Base-by-base conservation (phyloP, 2,888 invertebrate species). In the Eupsilia transversa region DNA sequence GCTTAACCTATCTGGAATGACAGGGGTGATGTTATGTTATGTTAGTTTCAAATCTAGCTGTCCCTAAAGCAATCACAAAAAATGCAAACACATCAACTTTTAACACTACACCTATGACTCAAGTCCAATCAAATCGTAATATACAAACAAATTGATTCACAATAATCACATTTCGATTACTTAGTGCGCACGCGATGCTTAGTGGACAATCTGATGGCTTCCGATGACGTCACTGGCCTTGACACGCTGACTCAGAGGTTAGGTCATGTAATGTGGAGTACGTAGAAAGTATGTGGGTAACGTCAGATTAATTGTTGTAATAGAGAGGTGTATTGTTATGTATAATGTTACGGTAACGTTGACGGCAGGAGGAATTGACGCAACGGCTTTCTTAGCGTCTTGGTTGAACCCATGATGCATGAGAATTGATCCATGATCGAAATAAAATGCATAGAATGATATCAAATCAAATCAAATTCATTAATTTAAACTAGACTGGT, bases 111-210 rank as follows among this genome's bases (percentile, higher is more conserved):
- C 52, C 65, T 56, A 80, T 83, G 83, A 82, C 69, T 79, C 80
- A 72, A 83, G 65, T 67, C 78, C 73, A 78, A 82, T 79, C 72
- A 77, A 80, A 83, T 23, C 17, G 66, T 76, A 75, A 83, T 83
- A 72, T 57, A 83, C 83, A 82, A 82, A 76, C 77, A 80, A 83
- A 82, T 80, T 83, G 83, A 82, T 83, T 84, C 71, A 65, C 76
- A 82, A 72, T 85, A 82, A 85, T 84, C 77, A 78, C 68, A 78
- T 82, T 86, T 85, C 80, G 80, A 86, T 86, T 84, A 86, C 77
- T 84, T 83, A 80, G 69, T 72, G 80, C 80, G 70, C 72, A 80
- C 84, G 80, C 83, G 80, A 79, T 75, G 65, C 72, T 74, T 63
- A 65, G 52, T 73, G 70, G 75, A 75, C 80, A 72, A 66, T 54